These are phyloP conservation scores for Potamarius usumacintae DNA, from an alignment of 2,113 vertebrate species.

Conservation along the genomic window DNA sequence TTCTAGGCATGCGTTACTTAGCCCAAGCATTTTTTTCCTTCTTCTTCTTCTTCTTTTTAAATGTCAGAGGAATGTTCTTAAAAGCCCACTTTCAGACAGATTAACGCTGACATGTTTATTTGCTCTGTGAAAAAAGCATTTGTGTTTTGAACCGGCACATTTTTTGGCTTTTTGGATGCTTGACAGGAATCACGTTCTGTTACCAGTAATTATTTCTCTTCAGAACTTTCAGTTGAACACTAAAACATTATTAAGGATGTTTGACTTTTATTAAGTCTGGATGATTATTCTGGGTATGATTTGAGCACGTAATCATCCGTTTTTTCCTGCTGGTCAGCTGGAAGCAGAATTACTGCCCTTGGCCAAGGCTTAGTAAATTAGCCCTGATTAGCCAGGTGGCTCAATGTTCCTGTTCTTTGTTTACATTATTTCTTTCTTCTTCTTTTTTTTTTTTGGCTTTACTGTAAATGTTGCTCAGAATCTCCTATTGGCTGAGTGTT, in stretches of 20 bases:
- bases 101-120: slow-evolving; percentile 77
- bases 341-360: not conserved
- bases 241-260: not conserved
- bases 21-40: slow-evolving; percentile 44
- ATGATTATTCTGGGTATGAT: not conserved
- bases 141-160: slow-evolving; percentile 55
- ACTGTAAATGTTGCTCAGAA: not conserved
- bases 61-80: slow-evolving; percentile 60
- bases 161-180: slow-evolving; percentile 46
- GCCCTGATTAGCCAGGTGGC: not conserved
- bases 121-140: slow-evolving; percentile 64
- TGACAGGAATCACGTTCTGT: not conserved
- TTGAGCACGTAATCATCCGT: not conserved
- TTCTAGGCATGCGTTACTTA: slow-evolving; percentile 58
- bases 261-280: slow-evolving; percentile 5
- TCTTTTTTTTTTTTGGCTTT: not conserved
- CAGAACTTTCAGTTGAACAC: not conserved
- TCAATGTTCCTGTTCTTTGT: not conserved
- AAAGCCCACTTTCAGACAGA: slow-evolving; percentile 59
- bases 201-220: not conserved
- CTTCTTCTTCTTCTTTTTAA: slow-evolving; percentile 7
- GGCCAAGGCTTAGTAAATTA: not conserved
- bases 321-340: not conserved
- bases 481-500: not conserved
- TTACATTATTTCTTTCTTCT: not conserved